Evolutionary conservation across 2,113 vertebrate genomes (phyloP).

Genomic region (Aegotheles bennettii): DNA sequence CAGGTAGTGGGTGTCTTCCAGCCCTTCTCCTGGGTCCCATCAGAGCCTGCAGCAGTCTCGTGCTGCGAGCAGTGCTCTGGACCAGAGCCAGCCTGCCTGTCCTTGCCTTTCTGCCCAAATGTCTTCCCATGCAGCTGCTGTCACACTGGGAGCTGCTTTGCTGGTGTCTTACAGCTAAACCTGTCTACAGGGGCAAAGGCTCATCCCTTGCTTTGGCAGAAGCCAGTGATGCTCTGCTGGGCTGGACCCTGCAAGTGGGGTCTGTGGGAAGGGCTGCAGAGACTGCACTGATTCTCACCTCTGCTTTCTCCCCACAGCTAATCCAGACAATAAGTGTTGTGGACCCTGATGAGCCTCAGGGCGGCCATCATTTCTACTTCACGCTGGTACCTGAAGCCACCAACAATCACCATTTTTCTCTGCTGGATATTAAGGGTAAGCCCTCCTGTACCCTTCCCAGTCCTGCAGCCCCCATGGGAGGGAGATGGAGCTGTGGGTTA

Average conservation of each 20-base stretch:
- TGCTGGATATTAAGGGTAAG: slow-evolving; percentile 93
- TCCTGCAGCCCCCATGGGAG: neutral
- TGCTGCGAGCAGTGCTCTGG: neutral
- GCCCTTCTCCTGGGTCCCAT: neutral
- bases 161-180: neutral
- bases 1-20: slow-evolving; percentile 75
- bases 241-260: rapidly evolving
- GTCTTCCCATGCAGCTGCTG: neutral
- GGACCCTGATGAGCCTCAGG: slow-evolving; percentile 91
- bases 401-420: slow-evolving; percentile 88
- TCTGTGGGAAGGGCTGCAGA: neutral
- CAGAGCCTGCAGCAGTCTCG: rapidly evolving
- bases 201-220: neutral
- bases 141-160: neutral
- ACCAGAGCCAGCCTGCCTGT: neutral
- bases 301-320: slow-evolving; percentile 72
- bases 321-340: slow-evolving; percentile 98
- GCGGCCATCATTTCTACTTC: slow-evolving; percentile 92
- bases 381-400: slow-evolving; percentile 85
- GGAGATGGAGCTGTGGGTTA: neutral
- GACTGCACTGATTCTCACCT: neutral
- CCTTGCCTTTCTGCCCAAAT: neutral
- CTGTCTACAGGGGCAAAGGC: rapidly evolving
- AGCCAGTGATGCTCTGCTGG: rapidly evolving
- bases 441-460: neutral